phyloP scores from a whole-genome alignment of 2,113 vertebrate species.

The Saccopteryx leptura region DNA sequence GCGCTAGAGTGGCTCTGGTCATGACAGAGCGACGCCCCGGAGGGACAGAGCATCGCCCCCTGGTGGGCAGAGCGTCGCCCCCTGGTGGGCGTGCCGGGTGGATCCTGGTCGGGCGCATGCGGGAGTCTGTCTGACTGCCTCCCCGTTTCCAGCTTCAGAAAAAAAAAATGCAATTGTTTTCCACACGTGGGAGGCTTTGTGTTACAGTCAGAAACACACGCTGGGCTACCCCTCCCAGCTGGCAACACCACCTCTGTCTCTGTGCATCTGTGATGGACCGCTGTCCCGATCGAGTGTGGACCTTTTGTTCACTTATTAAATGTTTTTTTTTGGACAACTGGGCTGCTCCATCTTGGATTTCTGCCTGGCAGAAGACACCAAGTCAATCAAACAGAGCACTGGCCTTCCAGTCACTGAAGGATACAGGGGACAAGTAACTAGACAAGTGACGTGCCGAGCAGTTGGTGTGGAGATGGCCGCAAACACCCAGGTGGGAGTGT shows the following conservation, averaged over 20 bases:
- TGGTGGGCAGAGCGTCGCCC: too few species aligned
- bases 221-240: accelerated
- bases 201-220: accelerated
- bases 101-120: too few species aligned
- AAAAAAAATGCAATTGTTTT: too few species aligned
- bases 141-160: too few species aligned
- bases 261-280: too few species aligned
- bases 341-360: not conserved
- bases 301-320: accelerated
- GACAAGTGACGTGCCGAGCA: accelerated
- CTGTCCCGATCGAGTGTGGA: accelerated
- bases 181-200: not conserved
- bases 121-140: too few species aligned
- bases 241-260: too few species aligned
- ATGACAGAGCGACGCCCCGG: too few species aligned
- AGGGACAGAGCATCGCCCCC: too few species aligned
- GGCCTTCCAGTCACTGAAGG: accelerated
- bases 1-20: too few species aligned
- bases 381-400: accelerated
- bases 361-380: not conserved
- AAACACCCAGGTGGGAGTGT: accelerated
- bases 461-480: accelerated
- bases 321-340: not conserved
- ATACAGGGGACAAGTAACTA: accelerated
- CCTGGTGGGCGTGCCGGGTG: too few species aligned